Evolutionary conservation across 2,113 vertebrate genomes (phyloP).

Genomic region (rabbit (Oryctolagus cuniculus)): mOryCun1.1 NC_091442.1:87809501-87810000

Average conservation of each 20-base stretch:
- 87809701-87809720: rapidly evolving
- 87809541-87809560: not conserved
- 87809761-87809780: not conserved
- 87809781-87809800: not conserved
- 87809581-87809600: not conserved
- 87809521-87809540: not conserved
- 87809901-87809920: not conserved
- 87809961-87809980: not conserved
- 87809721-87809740: not conserved
- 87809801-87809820: not conserved
- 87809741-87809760: not conserved
- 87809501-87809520: not conserved
- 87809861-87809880: not conserved
- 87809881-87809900: not conserved
- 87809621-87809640: not conserved
- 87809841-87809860: not conserved
- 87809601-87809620: not conserved
- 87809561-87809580: not conserved
- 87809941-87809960: not conserved
- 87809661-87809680: not conserved
- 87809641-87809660: not conserved
- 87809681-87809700: no score
- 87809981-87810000: not conserved
- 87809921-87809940: not conserved
- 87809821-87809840: not conserved